phyloP scores from a whole-genome alignment of 1,140 invertebrate genomes.

The Rhizoglyphus robini region DNA sequence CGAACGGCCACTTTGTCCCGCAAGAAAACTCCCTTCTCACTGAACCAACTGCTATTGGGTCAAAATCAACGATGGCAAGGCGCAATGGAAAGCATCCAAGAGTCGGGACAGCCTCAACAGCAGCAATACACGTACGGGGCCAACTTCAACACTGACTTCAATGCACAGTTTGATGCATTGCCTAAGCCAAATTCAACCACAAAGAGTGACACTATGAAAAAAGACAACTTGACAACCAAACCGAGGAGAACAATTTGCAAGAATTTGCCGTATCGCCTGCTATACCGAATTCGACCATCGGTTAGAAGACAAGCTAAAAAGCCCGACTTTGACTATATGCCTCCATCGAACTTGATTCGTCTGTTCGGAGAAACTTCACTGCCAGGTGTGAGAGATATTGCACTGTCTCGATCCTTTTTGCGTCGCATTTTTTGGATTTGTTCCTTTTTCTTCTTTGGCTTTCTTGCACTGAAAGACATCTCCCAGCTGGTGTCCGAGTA shows the following conservation, averaged over 20 bases:
- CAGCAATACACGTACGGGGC: neutral
- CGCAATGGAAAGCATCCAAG: neutral
- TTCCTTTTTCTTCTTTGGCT: constrained; percentile 22
- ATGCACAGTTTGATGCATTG: neutral
- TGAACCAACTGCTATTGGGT: neutral
- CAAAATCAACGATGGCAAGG: neutral
- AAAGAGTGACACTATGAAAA: neutral
- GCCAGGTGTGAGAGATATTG: constrained; percentile 23
- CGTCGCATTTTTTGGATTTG: constrained; percentile 23
- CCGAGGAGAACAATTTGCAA: neutral
- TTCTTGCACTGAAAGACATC: constrained; percentile 22
- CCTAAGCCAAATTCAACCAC: neutral
- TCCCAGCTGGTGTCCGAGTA: constrained; percentile 23
- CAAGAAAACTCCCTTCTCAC: neutral
- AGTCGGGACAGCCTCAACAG: neutral
- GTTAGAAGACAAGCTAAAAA: too few species aligned
- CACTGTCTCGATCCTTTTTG: constrained; percentile 10
- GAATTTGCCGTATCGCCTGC: neutral
- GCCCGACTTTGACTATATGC: neutral
- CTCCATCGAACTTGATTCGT: constrained; percentile 5
- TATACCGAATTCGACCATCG: neutral
- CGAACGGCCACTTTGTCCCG: neutral
- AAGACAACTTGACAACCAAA: neutral
- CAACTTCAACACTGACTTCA: constrained; percentile 11
- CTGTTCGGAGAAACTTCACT: constrained; percentile 22